phyloP scores from a whole-genome alignment of 1,140 invertebrate genomes.

The Drosophila ironensis region DNA sequence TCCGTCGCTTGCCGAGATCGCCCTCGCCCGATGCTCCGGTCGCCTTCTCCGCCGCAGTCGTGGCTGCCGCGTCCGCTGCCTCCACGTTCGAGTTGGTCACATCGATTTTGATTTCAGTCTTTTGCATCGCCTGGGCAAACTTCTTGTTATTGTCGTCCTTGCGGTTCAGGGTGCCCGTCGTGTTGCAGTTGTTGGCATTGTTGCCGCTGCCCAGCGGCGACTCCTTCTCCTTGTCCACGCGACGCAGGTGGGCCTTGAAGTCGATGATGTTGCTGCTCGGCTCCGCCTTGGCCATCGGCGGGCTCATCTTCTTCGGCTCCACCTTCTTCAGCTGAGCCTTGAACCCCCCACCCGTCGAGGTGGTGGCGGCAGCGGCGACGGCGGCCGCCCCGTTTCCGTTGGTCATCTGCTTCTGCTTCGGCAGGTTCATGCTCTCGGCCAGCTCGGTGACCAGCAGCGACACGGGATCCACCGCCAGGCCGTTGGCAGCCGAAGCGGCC shows the following conservation, averaged over 20 bases:
- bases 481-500: slow-evolving; percentile 48
- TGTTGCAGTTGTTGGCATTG: slow-evolving; percentile 37
- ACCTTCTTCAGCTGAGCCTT: slow-evolving; percentile 87
- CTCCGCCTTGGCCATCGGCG: slow-evolving; percentile 83
- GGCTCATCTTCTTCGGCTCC: slow-evolving; percentile 84
- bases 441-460: slow-evolving; percentile 90
- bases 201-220: slow-evolving; percentile 1
- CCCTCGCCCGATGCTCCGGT: slow-evolving; percentile 82
- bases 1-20: slow-evolving; percentile 91
- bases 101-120: slow-evolving; percentile 82
- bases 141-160: slow-evolving; percentile 63
- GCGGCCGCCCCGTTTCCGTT: slow-evolving; percentile 41
- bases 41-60: neutral
- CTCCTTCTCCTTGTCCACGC: slow-evolving; percentile 85
- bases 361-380: slow-evolving; percentile 9
- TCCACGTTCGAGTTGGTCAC: slow-evolving; percentile 58
- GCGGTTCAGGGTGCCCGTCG: slow-evolving; percentile 72
- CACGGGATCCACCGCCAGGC: slow-evolving; percentile 85
- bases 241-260: slow-evolving; percentile 92
- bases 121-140: slow-evolving; percentile 65
- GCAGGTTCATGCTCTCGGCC: slow-evolving; percentile 85
- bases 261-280: slow-evolving; percentile 87
- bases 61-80: slow-evolving; percentile 11
- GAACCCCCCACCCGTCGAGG: slow-evolving; percentile 82
- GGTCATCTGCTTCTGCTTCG: slow-evolving; percentile 69